phyloP scores from a whole-genome alignment of 2,888 invertebrate species.

The Nomada goodeniana region DNA sequence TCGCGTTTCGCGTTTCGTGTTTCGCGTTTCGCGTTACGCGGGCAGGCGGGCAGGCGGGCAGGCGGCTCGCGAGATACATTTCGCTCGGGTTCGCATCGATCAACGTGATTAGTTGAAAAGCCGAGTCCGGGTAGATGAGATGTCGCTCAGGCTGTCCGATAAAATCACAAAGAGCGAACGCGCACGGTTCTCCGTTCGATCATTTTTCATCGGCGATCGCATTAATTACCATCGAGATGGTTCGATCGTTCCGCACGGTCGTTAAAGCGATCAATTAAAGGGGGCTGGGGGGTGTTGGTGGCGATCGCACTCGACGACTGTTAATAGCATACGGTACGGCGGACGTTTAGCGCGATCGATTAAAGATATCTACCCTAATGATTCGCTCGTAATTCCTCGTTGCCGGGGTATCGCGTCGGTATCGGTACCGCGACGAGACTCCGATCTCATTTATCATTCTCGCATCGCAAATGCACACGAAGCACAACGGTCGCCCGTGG shows the following conservation, averaged over 20 bases:
- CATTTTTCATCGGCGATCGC: slow-evolving; percentile 79
- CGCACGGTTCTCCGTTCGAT: slow-evolving; percentile 42
- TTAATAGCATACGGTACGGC: slow-evolving; percentile 74
- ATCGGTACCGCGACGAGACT: slow-evolving; percentile 15
- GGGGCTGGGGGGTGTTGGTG: slow-evolving; percentile 64
- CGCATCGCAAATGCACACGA: slow-evolving; percentile 24
- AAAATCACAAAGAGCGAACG: slow-evolving; percentile 44
- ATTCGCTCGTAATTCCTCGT: slow-evolving; percentile 64
- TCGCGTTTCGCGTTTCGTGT: too few relatives aligned
- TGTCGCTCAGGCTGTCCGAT: slow-evolving; percentile 48
- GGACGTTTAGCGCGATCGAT: slow-evolving; percentile 72
- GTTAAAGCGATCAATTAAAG: slow-evolving; percentile 83
- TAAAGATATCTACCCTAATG: slow-evolving; percentile 71
- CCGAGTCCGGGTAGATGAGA: slow-evolving; percentile 43
- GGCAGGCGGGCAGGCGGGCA: too few relatives aligned
- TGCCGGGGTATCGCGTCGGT: slow-evolving; percentile 40
- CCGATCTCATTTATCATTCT: slow-evolving; percentile 66
- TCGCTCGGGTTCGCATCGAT: slow-evolving; percentile 32
- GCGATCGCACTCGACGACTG: slow-evolving; percentile 71
- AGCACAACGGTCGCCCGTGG: not conserved
- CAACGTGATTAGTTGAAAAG: slow-evolving; percentile 5
- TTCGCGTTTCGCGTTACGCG: too few relatives aligned
- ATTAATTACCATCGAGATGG: slow-evolving; percentile 82
- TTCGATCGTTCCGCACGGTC: slow-evolving; percentile 77
- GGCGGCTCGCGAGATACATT: not conserved